Percentiles rank a stretch among this genome's conserved stretches.
Evolutionary conservation across 2,113 vertebrate species (phyloP).

Genomic region (Podiceps cristatus): DNA sequence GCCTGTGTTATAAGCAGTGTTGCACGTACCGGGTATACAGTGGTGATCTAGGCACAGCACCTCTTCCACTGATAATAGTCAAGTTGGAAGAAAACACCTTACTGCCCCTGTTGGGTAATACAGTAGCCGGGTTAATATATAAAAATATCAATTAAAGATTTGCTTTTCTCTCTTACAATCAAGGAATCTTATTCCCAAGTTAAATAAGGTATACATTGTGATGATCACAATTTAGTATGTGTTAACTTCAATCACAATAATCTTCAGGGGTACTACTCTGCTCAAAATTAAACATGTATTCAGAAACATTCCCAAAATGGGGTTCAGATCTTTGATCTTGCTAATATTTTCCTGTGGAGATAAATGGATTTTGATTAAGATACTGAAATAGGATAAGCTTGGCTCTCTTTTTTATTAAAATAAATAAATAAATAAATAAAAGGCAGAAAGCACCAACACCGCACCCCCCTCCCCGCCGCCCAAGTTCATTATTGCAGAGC

Average conservation of each 20-base stretch:
- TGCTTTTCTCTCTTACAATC: not conserved
- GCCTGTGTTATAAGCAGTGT: not conserved
- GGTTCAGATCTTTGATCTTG: not conserved
- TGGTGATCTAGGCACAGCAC: not conserved
- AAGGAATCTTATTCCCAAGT: not conserved
- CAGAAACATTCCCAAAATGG: not conserved
- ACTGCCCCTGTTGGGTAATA: accelerated
- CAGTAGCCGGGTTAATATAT: not conserved
- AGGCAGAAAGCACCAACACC: no score
- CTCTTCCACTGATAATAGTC: not conserved
- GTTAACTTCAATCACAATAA: not conserved
- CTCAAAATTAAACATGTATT: not conserved
- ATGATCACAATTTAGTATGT: not conserved
- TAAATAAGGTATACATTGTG: not conserved
- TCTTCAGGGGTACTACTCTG: not conserved
- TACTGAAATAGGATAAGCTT: not conserved
- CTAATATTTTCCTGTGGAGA: not conserved
- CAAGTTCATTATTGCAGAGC: not conserved
- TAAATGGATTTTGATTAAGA: not conserved
- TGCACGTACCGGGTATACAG: not conserved
- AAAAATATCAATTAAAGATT: not conserved
- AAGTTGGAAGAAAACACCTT: not conserved
- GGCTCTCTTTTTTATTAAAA: not conserved
- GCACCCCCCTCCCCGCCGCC: no score
- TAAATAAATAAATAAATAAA: not conserved